Conservation (phyloP, 2,797 vertebrate species). For the Poeciliopsis paucimaculata region DNA sequence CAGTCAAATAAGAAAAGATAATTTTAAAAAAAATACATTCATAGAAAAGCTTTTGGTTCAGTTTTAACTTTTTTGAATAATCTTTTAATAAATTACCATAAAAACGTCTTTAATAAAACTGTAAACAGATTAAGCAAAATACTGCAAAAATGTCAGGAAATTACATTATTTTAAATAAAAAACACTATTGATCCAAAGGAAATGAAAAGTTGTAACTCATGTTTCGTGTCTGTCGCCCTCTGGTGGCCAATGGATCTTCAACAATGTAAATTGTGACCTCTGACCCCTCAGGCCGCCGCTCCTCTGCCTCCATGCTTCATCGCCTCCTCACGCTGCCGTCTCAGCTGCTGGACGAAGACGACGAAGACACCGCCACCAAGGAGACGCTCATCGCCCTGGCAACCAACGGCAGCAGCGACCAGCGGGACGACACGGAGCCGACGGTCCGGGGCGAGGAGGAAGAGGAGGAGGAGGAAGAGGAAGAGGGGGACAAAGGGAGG, state of each 20-base stretch:
- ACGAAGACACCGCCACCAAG: slow-evolving; percentile 47
- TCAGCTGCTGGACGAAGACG: slow-evolving; percentile 77
- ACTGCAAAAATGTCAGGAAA: too few relatives aligned
- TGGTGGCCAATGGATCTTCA: background rate
- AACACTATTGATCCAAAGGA: too few relatives aligned
- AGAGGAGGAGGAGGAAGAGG: slow-evolving; percentile 49
- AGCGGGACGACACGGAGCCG: background rate
- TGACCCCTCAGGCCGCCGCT: slow-evolving; percentile 44
- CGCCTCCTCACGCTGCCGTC: slow-evolving; percentile 81
- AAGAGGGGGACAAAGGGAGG: slow-evolving; percentile 63
- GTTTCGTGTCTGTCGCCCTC: background rate
- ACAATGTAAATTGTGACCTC: background rate
- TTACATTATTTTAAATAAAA: too few relatives aligned
- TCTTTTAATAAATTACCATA: background rate
- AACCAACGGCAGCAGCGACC: slow-evolving; percentile 6
- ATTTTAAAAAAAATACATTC: too few relatives aligned
- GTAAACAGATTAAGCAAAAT: background rate
- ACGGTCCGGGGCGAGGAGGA: slow-evolving; percentile 16
- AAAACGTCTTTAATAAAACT: background rate
- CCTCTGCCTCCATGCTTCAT: slow-evolving; percentile 83
- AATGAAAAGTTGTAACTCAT: too few relatives aligned
- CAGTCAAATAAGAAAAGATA: too few relatives aligned
- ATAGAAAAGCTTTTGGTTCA: too few relatives aligned
- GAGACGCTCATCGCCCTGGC: slow-evolving; percentile 49
- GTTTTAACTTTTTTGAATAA: too few relatives aligned